Evolutionary conservation across 2,797 vertebrate species (phyloP).

Genomic region (Craterocephalus amniculus): DNA sequence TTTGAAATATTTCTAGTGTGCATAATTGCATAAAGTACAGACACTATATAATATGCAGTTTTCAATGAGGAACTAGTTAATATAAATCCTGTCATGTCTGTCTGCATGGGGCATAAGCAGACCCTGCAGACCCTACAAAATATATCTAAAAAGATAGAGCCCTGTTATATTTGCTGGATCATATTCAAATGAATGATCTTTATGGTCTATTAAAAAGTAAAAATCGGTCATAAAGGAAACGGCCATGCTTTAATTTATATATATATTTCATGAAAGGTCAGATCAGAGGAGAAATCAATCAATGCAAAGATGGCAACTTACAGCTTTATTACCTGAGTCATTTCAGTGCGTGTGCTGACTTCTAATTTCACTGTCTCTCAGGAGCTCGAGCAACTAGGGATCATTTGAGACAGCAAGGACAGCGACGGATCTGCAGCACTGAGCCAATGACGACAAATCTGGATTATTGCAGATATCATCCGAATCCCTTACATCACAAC

Average conservation of each 20-base stretch:
- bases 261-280: constrained; percentile 49
- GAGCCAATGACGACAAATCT: constrained; percentile 69
- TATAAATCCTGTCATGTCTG: neutral
- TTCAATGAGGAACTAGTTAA: constrained; percentile 2
- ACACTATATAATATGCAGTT: neutral
- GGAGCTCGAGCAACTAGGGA: constrained; percentile 35
- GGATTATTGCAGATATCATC: constrained; percentile 70
- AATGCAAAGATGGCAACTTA: constrained; percentile 49
- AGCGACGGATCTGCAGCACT: constrained; percentile 42
- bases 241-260: constrained; percentile 26
- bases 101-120: neutral
- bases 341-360: constrained; percentile 45
- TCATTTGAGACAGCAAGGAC: constrained; percentile 48
- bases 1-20: constrained; percentile 1
- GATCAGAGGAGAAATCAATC: constrained; percentile 47
- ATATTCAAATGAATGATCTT: constrained; percentile 20
- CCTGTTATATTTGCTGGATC: constrained; percentile 6
- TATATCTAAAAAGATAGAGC: neutral
- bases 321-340: constrained; percentile 39
- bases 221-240: constrained; percentile 31
- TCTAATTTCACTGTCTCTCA: constrained; percentile 47
- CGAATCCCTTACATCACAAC: constrained; percentile 75
- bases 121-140: constrained; percentile 14
- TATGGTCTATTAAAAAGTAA: constrained; percentile 23
- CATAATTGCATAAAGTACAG: neutral